Conservation (phyloP, 2,888 invertebrate species). For the Pristionchus japonicus region DNA sequence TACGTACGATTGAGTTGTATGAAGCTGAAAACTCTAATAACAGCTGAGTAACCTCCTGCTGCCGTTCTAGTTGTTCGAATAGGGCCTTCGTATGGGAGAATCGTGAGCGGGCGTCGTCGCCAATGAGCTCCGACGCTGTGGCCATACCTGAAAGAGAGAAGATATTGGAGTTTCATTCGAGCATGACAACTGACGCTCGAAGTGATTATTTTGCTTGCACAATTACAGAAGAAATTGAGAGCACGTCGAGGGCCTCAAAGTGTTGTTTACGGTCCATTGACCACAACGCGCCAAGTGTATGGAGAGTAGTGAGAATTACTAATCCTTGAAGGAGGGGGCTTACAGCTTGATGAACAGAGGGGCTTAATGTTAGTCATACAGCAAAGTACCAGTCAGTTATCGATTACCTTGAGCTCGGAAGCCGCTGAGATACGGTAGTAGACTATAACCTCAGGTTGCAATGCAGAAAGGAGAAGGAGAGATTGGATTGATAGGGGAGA, state of each 20-base stretch:
- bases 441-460: conserved; percentile 40
- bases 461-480: not conserved
- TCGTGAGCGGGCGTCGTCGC: conserved; percentile 69
- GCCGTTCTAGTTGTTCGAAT: conserved; percentile 73
- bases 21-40: too few relatives aligned
- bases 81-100: conserved; percentile 74
- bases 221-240: not conserved
- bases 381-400: not conserved
- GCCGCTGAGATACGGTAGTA: not conserved
- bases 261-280: conserved; percentile 15
- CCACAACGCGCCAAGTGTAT: not conserved
- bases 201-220: not conserved
- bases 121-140: conserved; percentile 64
- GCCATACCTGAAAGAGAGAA: conserved; percentile 59
- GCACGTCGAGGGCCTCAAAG: not conserved
- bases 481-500: conserved; percentile 22
- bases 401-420: not conserved
- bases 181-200: too few relatives aligned
- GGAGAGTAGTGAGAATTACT: not conserved
- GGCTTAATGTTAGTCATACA: not conserved
- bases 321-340: not conserved
- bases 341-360: not conserved
- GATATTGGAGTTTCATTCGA: too few relatives aligned
- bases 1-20: too few relatives aligned
- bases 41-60: conserved; percentile 59